Evolutionary conservation across 2,113 vertebrate genomes (phyloP).

Genomic region (Epinephelus lanceolatus): DNA sequence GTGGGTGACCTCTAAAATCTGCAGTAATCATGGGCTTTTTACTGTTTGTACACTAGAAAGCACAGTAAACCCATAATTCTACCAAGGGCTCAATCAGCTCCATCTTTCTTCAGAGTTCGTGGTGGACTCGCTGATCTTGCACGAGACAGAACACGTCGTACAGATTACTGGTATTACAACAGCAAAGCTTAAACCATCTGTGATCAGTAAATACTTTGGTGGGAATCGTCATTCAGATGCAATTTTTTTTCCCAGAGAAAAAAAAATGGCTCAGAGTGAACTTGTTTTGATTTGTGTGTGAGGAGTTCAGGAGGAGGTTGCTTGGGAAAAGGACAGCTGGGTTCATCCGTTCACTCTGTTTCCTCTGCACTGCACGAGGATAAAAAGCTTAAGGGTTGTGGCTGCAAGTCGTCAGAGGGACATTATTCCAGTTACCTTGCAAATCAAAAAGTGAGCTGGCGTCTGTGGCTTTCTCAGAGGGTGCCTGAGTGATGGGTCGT

Average conservation of each 20-base stretch:
- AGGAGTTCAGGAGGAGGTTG: slow-evolving; percentile 17
- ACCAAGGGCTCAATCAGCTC: background rate
- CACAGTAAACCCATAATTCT: slow-evolving; percentile 7
- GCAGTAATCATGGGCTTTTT: background rate
- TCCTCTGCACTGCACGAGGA: background rate
- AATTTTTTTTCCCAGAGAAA: slow-evolving; percentile 12
- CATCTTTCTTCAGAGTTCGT: background rate
- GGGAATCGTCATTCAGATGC: background rate
- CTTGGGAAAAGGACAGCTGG: slow-evolving; percentile 23
- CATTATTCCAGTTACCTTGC: slow-evolving; percentile 87
- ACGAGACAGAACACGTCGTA: background rate
- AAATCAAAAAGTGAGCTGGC: slow-evolving; percentile 96
- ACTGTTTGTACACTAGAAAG: background rate
- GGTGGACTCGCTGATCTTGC: background rate
- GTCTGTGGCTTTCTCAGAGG: slow-evolving; percentile 97
- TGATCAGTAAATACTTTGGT: slow-evolving; percentile 11
- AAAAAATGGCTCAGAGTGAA: background rate
- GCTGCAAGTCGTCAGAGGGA: background rate
- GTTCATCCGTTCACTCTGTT: background rate
- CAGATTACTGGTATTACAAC: slow-evolving; percentile 1
- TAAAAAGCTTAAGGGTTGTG: background rate
- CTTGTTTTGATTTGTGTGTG: slow-evolving; percentile 16
- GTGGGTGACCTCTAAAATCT: background rate
- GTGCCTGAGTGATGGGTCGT: slow-evolving; percentile 96
- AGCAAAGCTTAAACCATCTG: slow-evolving; percentile 25